Conservation (phyloP, 1,140 invertebrate species). For the Cardiocondyla obscurior region DNA sequence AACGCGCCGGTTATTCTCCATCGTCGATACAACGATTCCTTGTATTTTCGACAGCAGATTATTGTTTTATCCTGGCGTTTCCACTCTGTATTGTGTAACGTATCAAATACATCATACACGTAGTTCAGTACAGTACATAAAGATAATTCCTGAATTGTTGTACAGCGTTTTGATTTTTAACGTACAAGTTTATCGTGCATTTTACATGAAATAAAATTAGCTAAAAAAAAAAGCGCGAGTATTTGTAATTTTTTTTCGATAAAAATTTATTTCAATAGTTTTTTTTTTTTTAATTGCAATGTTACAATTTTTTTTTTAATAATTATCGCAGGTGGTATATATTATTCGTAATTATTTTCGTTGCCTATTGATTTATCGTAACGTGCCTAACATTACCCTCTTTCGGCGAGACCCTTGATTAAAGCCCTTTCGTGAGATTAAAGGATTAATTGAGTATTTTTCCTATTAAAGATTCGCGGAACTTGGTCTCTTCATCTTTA, state of each 20-base stretch:
- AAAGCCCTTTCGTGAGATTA: constrained; percentile 19
- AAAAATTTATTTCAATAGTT: too few relatives aligned
- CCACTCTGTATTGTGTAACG: neutral
- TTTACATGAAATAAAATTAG: neutral
- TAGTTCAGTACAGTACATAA: neutral
- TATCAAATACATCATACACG: neutral
- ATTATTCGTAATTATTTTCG: constrained; percentile 3
- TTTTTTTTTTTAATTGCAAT: too few relatives aligned
- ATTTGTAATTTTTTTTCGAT: neutral
- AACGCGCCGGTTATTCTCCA: constrained; percentile 32
- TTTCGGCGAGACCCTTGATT: constrained; percentile 16
- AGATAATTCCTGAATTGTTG: neutral
- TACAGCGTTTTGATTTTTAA: neutral
- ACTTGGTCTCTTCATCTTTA: neutral
- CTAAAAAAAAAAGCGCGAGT: too few relatives aligned
- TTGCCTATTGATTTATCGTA: neutral
- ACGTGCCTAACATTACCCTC: neutral
- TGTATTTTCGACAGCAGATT: constrained; percentile 40
- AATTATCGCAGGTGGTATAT: too few relatives aligned
- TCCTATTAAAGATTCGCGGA: neutral
- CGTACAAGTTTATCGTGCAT: neutral
- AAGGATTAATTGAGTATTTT: constrained; percentile 47
- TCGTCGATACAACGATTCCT: constrained; percentile 25
- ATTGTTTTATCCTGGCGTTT: neutral
- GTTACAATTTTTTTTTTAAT: too few relatives aligned